phyloP scores from a whole-genome alignment of 2,797 vertebrate species.

The Ctenochaetus hawaiiensis region DNA sequence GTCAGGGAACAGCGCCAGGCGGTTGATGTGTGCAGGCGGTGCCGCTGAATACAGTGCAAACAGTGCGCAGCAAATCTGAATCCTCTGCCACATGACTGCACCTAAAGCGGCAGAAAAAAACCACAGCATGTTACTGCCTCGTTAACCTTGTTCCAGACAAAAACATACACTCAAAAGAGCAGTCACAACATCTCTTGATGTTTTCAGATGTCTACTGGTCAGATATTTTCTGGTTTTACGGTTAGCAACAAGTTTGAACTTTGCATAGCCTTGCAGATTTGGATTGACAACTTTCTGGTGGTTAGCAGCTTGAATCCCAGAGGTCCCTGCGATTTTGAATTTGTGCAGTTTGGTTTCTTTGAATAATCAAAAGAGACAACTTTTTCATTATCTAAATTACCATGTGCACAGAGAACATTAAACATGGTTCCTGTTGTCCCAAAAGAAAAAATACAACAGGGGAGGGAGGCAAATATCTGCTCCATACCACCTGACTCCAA shows the following conservation, averaged over 20 bases:
- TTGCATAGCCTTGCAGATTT: slow-evolving; percentile 26
- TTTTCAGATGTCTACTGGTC: slow-evolving; percentile 16
- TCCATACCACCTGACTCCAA: slow-evolving; percentile 74
- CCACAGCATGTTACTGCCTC: slow-evolving; percentile 45
- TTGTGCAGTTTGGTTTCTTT: slow-evolving; percentile 19
- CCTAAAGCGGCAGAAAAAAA: slow-evolving; percentile 80
- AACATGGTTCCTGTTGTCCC: slow-evolving; percentile 24
- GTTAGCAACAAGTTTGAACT: not conserved
- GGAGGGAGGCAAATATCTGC: slow-evolving; percentile 31
- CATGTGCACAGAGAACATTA: slow-evolving; percentile 20
- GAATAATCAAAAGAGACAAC: slow-evolving; percentile 17
- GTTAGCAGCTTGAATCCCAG: slow-evolving; percentile 27
- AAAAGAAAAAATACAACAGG: slow-evolving; percentile 25
- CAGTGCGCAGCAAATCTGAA: slow-evolving; percentile 87
- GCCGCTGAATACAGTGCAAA: slow-evolving; percentile 88
- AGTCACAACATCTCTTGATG: slow-evolving; percentile 3
- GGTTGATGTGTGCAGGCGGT: slow-evolving; percentile 94
- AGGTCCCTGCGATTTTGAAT: not conserved
- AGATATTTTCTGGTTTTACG: slow-evolving; percentile 14
- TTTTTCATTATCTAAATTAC: slow-evolving; percentile 18
- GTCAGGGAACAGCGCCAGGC: slow-evolving; percentile 97
- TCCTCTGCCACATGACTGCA: slow-evolving; percentile 83
- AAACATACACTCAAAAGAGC: slow-evolving; percentile 9
- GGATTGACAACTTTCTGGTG: slow-evolving; percentile 36
- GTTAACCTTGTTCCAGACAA: slow-evolving; percentile 48